Evolutionary conservation across 2,113 vertebrate species (phyloP), one percentile per base, ranked within the genome.

Genomic region (Nothoprocta perdicaria): DNA sequence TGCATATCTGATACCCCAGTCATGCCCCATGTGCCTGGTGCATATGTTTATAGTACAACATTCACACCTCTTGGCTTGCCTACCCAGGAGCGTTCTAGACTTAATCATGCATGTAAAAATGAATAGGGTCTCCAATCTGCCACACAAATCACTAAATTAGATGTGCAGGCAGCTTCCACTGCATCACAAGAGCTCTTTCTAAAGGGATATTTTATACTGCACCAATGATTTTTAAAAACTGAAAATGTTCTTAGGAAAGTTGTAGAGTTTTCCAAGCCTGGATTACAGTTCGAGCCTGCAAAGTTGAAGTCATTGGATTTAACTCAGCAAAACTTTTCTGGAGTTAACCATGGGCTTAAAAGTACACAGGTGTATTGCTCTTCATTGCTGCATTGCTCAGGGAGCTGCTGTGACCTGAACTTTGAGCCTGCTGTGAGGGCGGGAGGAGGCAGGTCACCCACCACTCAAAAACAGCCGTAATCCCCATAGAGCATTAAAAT

Each of bases 111-210:
- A 2, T 76, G 68, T 72, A 93, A 96, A 87, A 80, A 82, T 50
- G 58, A 94, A 89, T 81, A 88, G 38, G 90, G 80, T 87, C 71
- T 86, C 95, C 81, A 68, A 78, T 96, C 85, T 96, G 68, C 84
- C 80, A 61, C 60, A 45, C 26, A 96, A 38, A 75, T 93, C 80
- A 40, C 55, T 90, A 75, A 80, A 75, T 94, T 77, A 89, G 58
- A 92, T 73, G 67, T 85, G 58, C 60, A 87, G 43, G 88, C 78
- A 72, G 45, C 35, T 57, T 79, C 60, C 53, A 21, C 89, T 60
- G 74, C 16, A 2, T 72, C 91, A 83, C 40, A 50, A 84, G 76
- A 86, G 69, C 57, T 74, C 62, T 85, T 45, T 67, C 65, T 85
- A 91, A 86, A 88, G 65, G 52, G 79, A 14, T 84, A 48, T 74